Base-by-base conservation (phyloP, 2,888 invertebrate genomes). In the Lissocephala sabroskyi region DNA sequence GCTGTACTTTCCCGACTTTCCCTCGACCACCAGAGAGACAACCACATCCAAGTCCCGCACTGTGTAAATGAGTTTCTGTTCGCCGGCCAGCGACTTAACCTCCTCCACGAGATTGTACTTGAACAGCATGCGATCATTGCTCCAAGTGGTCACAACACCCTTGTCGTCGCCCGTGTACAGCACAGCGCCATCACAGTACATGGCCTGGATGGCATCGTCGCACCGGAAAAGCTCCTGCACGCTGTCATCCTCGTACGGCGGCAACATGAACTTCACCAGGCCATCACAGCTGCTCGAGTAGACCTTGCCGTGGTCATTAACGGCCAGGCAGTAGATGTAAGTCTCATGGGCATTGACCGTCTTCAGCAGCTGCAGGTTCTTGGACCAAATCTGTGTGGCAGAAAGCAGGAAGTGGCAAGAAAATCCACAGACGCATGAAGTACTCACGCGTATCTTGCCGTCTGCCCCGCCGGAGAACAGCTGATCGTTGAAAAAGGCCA, bases 201-300 rank as follows among this genome's bases (percentile, higher is more conserved):
- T 75, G 4, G 82, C 67, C 59, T 83, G 82, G 26, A 85, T 81
- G 16, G 77, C 79, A 43, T 84, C 81, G 9, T 80, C 74, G 52
- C 82, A 82, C 0, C 71, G 62, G 43, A 84, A 75, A 0, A 85
- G 51, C 28, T 82, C 79, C 35, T 80, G 67, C 9, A 73, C 67
- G 3, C 59, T 42, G 0, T 66, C 67, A 30, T 76, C 74, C 3
- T 61, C 65, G 11, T 80, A 74, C 0, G 85, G 85, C 18, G 83
- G 78, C 44, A 70, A 49, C 50, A 80, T 65, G 47, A 62, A 82
- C 56, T 83, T 84, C 4, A 85, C 82, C 23, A 71, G 75, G 4
- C 85, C 85, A 66, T 85, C 84, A 52, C 81, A 82, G 52, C 84
- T 79, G 57, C 84, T 82, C 1, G 84, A 78, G 49, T 84, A 85